phyloP scores from a whole-genome alignment of 2,113 vertebrate species.

The Sula dactylatra region DNA sequence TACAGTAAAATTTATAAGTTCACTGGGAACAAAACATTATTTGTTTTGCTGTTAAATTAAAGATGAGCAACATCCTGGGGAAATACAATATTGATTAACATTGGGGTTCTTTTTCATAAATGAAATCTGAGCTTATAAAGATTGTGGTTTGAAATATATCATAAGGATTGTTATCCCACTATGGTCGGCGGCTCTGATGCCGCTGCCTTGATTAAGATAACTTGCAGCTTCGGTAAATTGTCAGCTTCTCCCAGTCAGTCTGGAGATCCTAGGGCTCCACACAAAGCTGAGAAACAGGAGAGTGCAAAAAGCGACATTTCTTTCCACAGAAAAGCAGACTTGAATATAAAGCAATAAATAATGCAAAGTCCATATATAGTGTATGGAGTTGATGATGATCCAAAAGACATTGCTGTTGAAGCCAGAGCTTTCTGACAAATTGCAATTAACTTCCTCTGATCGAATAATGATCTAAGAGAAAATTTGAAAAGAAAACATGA shows the following conservation, averaged over 20 bases:
- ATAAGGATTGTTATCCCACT: not conserved
- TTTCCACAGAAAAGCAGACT: not conserved
- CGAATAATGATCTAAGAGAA: not conserved
- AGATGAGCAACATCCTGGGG: not conserved
- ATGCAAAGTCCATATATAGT: not conserved
- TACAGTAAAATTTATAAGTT: not conserved
- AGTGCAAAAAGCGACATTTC: not conserved
- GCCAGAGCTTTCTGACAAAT: slow-evolving; percentile 1
- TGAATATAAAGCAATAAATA: not conserved
- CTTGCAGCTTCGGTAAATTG: not conserved
- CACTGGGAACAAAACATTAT: not conserved
- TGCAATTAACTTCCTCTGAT: slow-evolving; percentile 8
- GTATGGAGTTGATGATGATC: not conserved
- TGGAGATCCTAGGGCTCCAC: not conserved
- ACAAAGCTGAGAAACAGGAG: not conserved
- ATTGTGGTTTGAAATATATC: not conserved
- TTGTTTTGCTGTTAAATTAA: not conserved
- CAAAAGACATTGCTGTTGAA: not conserved
- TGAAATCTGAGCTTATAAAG: not conserved
- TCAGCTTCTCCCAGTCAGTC: not conserved
- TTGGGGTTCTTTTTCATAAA: not conserved
- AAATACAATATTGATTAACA: not conserved
- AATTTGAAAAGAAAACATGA: not conserved
- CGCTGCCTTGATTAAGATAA: not conserved
- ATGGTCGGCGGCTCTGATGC: not conserved